Base-by-base conservation (phyloP, 2,113 vertebrate genomes). In the rat (Rattus norvegicus) region DNA sequence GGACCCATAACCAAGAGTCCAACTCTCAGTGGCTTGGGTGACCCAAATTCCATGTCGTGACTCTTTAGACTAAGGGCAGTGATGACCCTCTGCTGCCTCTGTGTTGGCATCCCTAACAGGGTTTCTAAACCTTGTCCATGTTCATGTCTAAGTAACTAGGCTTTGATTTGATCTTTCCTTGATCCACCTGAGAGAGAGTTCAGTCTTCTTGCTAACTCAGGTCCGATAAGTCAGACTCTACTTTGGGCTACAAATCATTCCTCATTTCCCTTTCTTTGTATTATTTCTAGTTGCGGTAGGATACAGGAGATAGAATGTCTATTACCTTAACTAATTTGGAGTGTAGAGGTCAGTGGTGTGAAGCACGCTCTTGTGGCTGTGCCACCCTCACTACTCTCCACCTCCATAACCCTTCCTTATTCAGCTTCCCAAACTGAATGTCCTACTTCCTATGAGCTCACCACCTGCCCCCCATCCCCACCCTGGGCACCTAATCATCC, bases 1-100 rank as follows among this genome's bases (percentile, higher is more conserved):
- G 5, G 7, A 1, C 0, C 2, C 8, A 14, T 43, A 39, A 0
- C 2, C 73, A 4, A 0, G 6, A 19, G 1, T 43, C 61, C 16
- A 47, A 54, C 11, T 47, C 73, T 39, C 11, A 11, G 13, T 5
- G 80, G 79, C 47, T 79, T 20, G 4, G 24, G 22, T 5, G 24
- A 54, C 67, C 30, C 13, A 17, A 0, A 24, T n/a, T 76, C n/a
- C 2, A 30, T 17, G 5, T 33, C 26, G 56, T 61, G 61, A 30
- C 70, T 12, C 52, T 20, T 79, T 16, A 7, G 39, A 43, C 39
- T 33, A 22, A 24, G 1, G 36, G 16, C 3, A 73, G 20, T 0
- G 20, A 87, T 2, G 1, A 0, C 5, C 3, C 65, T 54, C 77
- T 36, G 43, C 9, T 43, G 26, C 52, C 5, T 0, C 36, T 43